Percentiles rank a stretch among this genome's conserved stretches.
Evolutionary conservation across 2,888 invertebrate species (phyloP).

Genomic region (Deroplatys truncata): DNA sequence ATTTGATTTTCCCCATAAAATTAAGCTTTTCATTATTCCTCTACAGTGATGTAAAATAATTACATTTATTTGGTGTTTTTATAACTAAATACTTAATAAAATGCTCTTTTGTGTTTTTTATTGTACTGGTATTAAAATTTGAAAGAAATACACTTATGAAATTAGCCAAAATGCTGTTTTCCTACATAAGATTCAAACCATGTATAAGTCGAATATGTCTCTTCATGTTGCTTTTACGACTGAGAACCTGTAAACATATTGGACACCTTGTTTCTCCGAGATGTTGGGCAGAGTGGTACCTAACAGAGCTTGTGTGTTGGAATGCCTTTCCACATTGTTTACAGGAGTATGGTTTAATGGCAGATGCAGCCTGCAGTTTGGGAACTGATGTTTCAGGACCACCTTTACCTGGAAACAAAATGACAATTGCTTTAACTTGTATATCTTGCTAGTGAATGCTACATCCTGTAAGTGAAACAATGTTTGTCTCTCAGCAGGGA

Average conservation of each 20-base stretch:
- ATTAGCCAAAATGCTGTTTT: not conserved
- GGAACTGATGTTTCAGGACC: not conserved
- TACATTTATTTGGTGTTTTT: not conserved
- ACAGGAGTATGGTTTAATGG: slow-evolving; percentile 22
- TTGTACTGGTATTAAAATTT: not conserved
- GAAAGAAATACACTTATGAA: not conserved
- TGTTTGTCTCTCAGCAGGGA: not conserved
- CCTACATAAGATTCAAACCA: not conserved
- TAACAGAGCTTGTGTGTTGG: slow-evolving; percentile 22
- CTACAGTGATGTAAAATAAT: not conserved
- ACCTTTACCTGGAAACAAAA: not conserved
- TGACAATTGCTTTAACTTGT: not conserved
- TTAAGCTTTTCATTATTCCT: not conserved
- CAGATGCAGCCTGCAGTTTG: not conserved
- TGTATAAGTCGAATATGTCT: slow-evolving; percentile 27
- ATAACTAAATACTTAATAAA: not conserved
- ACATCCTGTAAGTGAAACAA: not conserved
- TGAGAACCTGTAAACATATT: slow-evolving; percentile 46
- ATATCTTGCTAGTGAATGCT: not conserved
- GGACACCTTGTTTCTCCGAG: slow-evolving; percentile 49
- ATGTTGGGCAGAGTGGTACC: slow-evolving; percentile 36
- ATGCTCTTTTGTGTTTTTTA: not conserved
- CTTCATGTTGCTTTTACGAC: slow-evolving; percentile 26
- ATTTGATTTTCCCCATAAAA: not conserved
- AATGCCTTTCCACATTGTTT: slow-evolving; percentile 25